Evolutionary conservation across 2,113 vertebrate species (phyloP), one percentile per base, ranked within the genome.

Genomic region (Cheirogaleus medius): DNA sequence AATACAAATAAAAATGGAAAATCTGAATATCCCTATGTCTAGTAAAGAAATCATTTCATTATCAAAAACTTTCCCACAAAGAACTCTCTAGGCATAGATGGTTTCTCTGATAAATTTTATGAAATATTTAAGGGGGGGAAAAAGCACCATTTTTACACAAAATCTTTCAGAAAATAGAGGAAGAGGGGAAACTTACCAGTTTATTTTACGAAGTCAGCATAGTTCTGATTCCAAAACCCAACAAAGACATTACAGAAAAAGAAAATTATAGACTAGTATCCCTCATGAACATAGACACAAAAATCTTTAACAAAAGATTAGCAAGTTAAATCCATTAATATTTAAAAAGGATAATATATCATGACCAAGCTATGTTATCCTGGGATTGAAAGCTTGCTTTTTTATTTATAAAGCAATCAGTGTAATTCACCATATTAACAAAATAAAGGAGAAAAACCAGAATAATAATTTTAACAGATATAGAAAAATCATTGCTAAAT

Each of bases 351-450:
- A 68, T 21, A 91, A 15, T 49, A 47, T 54, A 29, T 77, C 39
- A 80, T 49, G 60, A 49, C 68, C 23, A 73, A 91, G 8, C 15
- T 66, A 12, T 95, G 10, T 96, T 84, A 85, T 81, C 25, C 15
- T 18, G 95, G 66, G 21, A 89, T 76, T 84, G 52, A 88, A 95
- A 91, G 25, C n/a, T 91, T 85, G 42, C 71, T 74, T 95, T 85
- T 89, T 68, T n/a, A 63, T 73, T 91, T 94, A 34, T 60, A 95
- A n/a, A 68, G 60, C n/a, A 77, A 23, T 88, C 10, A 63, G 11
- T 37, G 1, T 81, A 58, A 91, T 91, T 91, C 49, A 66, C 44
- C 20, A 44, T 80, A 80, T 56, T 95, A 78, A 89, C 47, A 84
- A 74, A 90, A 74, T 88, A 80, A 93, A 87, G 42, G 18, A 47